Percentiles rank a stretch among this genome's conserved stretches.
Evolutionary conservation across 2,888 invertebrate species (phyloP).

Genomic region (Lottia gigantea): DNA sequence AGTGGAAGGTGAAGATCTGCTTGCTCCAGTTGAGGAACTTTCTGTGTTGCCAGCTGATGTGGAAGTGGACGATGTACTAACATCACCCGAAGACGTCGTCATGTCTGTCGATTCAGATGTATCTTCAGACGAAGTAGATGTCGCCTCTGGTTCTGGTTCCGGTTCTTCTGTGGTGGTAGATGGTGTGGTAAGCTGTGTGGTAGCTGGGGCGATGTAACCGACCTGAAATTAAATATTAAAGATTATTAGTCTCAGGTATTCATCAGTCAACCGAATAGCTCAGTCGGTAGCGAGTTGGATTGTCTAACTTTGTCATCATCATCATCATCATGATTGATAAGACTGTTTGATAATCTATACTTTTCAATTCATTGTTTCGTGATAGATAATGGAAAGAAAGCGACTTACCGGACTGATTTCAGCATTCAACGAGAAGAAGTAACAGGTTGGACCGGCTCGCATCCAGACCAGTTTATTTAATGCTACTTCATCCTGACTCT

Average conservation of each 20-base stretch:
- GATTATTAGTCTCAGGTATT: too few relatives aligned
- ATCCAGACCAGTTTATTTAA: not conserved
- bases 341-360: too few relatives aligned
- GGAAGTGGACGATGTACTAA: not conserved
- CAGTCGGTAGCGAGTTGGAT: too few relatives aligned
- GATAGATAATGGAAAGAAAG: too few relatives aligned
- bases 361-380: too few relatives aligned
- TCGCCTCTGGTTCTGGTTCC: not conserved
- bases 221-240: not conserved
- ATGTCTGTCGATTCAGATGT: not conserved
- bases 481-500: not conserved
- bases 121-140: not conserved
- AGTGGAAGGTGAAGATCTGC: not conserved
- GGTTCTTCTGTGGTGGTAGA: not conserved
- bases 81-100: not conserved
- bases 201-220: not conserved
- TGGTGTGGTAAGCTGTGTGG: not conserved
- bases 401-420: not conserved
- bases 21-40: not conserved
- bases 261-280: too few relatives aligned
- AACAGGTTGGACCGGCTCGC: not conserved
- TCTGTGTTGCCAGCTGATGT: not conserved
- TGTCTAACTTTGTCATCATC: too few relatives aligned
- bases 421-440: not conserved
- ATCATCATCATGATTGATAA: too few relatives aligned